Base-by-base conservation (phyloP, 2,888 invertebrate species). In the Arrhopalites spinosus region DNA sequence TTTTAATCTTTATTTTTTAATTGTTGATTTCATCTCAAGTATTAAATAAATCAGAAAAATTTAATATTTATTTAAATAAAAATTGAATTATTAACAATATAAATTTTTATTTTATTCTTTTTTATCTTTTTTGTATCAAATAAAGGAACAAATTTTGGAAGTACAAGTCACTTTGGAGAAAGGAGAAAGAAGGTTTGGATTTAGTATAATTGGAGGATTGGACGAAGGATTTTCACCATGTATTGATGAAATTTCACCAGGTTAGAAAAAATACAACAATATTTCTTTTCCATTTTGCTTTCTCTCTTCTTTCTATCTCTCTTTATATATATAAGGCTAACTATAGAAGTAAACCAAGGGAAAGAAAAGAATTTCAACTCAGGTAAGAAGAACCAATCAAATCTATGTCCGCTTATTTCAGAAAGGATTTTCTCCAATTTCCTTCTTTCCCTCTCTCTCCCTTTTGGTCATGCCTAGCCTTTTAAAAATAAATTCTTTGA, bases 131-230 rank as follows among this genome's bases (percentile, higher is more conserved):
- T 20, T 36, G 36, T 36, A 11, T 66, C n/a, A n/a, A n/a, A 5
- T 66, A 17, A 59, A 82, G 81, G 80, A 80, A 59, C 73, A 78
- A 61, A 73, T 81, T 47, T 45, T 81, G 7, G 50, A 82, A 78
- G 81, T 84, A 76, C 68, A 82, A 79, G 84, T 85, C 15, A 81
- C 82, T 0, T 80, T 86, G 77, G 83, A 83, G 15, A 80, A 81
- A 36, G 80, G 81, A 27, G 86, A 87, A 72, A 83, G 83, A 43
- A 81, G 86, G 17, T 87, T 86, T 80, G 87, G 86, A 59, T 87
- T 87, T 79, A 86, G 86, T 15, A 86, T 87, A 0, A 84, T 85
- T 75, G 87, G 87, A 3, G 87, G 87, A 0, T 72, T 81, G 27
- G 86, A 86, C 76, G 86, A 87, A 81, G 86, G 85, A 29, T 85